phyloP scores from a whole-genome alignment of 2,888 invertebrate species.

The Branchipolynoe longqiensis region DNA sequence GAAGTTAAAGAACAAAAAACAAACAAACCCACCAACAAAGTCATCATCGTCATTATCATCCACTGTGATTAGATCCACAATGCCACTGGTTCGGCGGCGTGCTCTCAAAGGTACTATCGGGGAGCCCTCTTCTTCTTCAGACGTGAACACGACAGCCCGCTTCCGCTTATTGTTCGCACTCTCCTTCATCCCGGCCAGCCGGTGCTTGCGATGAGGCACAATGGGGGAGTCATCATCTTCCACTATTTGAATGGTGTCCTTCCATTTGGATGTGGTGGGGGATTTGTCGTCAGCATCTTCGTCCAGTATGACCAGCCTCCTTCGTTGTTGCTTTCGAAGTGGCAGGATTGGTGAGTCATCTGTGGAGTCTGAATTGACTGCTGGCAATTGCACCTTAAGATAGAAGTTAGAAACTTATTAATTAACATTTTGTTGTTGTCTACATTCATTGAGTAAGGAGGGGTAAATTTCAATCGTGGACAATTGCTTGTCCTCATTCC shows the following conservation, averaged over 20 bases:
- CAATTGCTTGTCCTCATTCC: too few relatives aligned
- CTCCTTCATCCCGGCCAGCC: too few relatives aligned
- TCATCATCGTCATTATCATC: constrained; percentile 24
- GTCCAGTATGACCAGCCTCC: neutral
- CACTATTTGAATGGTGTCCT: too few relatives aligned
- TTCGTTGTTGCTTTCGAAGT: neutral
- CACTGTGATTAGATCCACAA: neutral
- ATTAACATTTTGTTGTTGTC: too few relatives aligned
- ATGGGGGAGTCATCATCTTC: neutral
- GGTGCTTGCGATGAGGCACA: neutral
- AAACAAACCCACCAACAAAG: constrained; percentile 50
- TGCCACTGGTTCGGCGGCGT: neutral
- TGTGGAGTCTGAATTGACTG: neutral
- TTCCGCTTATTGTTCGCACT: too few relatives aligned
- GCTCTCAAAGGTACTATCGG: neutral
- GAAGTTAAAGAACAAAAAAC: too few relatives aligned
- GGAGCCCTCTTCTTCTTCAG: constrained; percentile 10
- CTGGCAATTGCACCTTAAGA: neutral
- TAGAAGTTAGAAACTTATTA: too few relatives aligned
- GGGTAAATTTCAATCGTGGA: too few relatives aligned
- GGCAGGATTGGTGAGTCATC: constrained; percentile 45
- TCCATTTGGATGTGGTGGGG: neutral
- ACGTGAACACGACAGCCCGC: neutral
- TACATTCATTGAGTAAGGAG: too few relatives aligned
- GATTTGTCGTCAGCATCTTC: neutral